Base-by-base conservation (phyloP, 2,888 invertebrate genomes). In the Acleris laterana region DNA sequence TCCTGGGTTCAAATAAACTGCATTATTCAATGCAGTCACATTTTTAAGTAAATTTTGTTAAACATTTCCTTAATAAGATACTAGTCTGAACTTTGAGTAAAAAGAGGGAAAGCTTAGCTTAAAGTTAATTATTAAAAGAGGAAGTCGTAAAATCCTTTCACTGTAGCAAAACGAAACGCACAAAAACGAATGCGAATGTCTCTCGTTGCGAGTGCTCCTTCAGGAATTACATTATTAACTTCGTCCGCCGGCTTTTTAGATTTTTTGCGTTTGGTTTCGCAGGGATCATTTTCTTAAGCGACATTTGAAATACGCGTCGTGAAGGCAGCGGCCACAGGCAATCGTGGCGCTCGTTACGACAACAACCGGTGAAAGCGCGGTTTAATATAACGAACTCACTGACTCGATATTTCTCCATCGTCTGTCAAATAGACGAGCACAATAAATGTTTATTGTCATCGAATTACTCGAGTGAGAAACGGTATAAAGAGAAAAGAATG, bases 381-480 rank as follows among this genome's bases (percentile, higher is more conserved):
- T 77, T 70, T 80, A 83, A 87, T 84, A 84, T 84, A 85, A 85
- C 82, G 82, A 83, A 85, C 80, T 86, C 87, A 82, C 84, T 88
- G 88, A 85, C 83, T 85, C 83, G 85, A 87, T 86, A 87, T 87
- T 90, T 88, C 87, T 88, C 85, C 85, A 88, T 90, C 88, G 87
- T 88, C 86, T 88, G 89, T 90, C 90, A 89, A 88, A 89, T 88
- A 89, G 88, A 88, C 85, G 87, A 84, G 85, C 81, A 89, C 89
- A 89, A 92, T 92, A 91, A 92, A 90, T 89, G 89, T 92, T 90
- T 92, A 92, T 91, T 90, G 90, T 91, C 87, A 85, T 85, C 87
- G 88, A 90, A 92, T 92, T 91, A 91, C 88, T 91, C 89, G 88
- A 91, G 89, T 92, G 91, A 88, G 89, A 92, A 90, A 90, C 89